Base-by-base conservation (phyloP, 2,888 invertebrate species). In the Caenorhabditis zanzibari region DNA sequence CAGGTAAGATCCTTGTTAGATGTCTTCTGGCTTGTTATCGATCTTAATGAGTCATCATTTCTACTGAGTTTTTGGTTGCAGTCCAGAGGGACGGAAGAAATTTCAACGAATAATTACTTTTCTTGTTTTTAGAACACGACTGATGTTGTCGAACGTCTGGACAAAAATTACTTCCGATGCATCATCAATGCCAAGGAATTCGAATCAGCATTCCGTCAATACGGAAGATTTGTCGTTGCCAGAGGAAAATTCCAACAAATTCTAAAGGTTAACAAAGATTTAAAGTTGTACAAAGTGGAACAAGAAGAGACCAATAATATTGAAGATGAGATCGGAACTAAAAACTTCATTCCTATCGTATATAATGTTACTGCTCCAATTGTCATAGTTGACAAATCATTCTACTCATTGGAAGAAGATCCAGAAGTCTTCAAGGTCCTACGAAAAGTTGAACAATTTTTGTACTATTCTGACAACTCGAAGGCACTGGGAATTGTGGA, bases 171-270 rank as follows among this genome's bases (percentile, higher is more conserved):
- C 5, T 58, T 58, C 58, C 58, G 58, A 32, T 58, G 58, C 58
- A 32, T 58, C 16, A 32, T 58, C 58, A 58, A 58, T 2, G 32
- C n/a, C 1, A 28, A 58, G 2, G 58, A 58, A 28, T 35, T 58
- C 2, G 10, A 26, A 9, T 16, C 26, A 7, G 28, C n/a, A 1
- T 58, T 58, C n/a, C 32, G 32, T 14, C 16, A n/a, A 7, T 35
- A 32, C 58, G 12, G 26, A 10, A 28, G n/a, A 10, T 58, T 58
- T n/a, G n/a, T 35, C 26, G 35, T 58, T 3, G 3, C 58, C 16
- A 14, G 58, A n/a, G 58, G 58, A 32, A 28, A 19, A 58, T 58
- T 58, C 35, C 35, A 32, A n/a, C 58, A 58, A 35, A 19, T 58
- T 35, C n/a, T 58, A 19, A 58, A 32, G 14, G 19, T 58, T n/a